Base-by-base conservation (phyloP, 2,888 invertebrate species). In the Gasteruption jaculator region DNA sequence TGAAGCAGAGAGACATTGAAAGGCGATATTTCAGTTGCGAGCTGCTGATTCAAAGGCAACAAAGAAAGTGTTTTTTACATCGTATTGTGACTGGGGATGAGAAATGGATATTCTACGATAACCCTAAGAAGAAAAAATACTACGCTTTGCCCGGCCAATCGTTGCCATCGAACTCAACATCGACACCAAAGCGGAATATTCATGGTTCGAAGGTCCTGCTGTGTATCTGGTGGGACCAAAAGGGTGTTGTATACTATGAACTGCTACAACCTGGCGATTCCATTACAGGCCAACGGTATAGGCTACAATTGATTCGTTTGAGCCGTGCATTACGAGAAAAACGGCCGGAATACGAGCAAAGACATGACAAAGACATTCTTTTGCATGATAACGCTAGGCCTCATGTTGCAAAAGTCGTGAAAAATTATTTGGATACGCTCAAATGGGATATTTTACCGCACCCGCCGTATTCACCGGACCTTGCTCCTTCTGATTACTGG, bases 351-450 rank as follows among this genome's bases (percentile, higher is more conserved):
- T 48, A 34, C 20, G 25, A 34, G 10, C 15, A 42, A 27, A 47
- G 47, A 39, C 45, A 56, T 36, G 48, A 48, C 30, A 49, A 52
- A 43, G 46, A 54, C 1, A 56, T 57, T 52, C 43, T 55, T 11
- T 41, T 30, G 19, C 53, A 54, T 45, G 47, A 53, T 38, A 54
- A 53, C 38, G 46, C 49, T 50, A 43, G 49, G 22, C 45, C 43
- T n/a, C 52, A 51, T 35, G 46, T 47, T 41, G 46, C 52, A 31
- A 37, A 14, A 35, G 32, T 31, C 3, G 41, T 48, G 14, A 45
- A 51, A 46, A 47, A 36, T 1, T 49, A 50, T 29, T 25, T 50
- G 19, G 41, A 50, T 48, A 51, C 49, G 29, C 26, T 54, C 11
- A 42, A 45, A 22, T 56, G 50, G 46, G 52, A 53, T 41, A 48